Evolutionary conservation across 2,888 invertebrate genomes (phyloP).

Genomic region (Chrysodeixis includens): DNA sequence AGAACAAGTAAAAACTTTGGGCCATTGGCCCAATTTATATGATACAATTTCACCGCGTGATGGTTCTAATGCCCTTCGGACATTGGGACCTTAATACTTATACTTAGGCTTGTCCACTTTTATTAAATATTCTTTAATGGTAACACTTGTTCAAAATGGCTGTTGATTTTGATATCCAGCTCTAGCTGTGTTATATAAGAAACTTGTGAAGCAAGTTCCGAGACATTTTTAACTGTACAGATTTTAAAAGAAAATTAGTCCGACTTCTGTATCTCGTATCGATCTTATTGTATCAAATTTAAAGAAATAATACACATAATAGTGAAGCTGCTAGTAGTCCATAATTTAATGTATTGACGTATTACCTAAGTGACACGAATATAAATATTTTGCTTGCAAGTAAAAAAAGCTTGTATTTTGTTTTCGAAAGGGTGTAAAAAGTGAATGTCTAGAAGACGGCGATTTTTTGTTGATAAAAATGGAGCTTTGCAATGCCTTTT

Average conservation of each 20-base stretch:
- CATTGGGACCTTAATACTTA: too few species aligned
- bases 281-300: not conserved
- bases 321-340: not conserved
- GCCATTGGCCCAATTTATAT: too few species aligned
- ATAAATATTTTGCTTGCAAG: not conserved
- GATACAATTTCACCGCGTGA: too few species aligned
- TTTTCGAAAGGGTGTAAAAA: not conserved
- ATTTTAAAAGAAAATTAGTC: not conserved
- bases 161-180: not conserved
- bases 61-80: too few species aligned
- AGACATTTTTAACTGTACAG: not conserved
- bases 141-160: not conserved
- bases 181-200: not conserved
- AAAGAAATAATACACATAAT: not conserved
- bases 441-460: not conserved
- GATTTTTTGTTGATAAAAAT: not conserved
- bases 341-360: not conserved
- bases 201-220: not conserved
- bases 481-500: not conserved
- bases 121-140: slow-evolving; percentile 1
- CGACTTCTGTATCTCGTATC: not conserved
- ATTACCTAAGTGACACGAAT: not conserved
- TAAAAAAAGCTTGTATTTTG: not conserved
- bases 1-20: too few species aligned
- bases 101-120: too few species aligned